Evolutionary conservation across 1,140 invertebrate species (phyloP).

Genomic region (Megalopta genalis): DNA sequence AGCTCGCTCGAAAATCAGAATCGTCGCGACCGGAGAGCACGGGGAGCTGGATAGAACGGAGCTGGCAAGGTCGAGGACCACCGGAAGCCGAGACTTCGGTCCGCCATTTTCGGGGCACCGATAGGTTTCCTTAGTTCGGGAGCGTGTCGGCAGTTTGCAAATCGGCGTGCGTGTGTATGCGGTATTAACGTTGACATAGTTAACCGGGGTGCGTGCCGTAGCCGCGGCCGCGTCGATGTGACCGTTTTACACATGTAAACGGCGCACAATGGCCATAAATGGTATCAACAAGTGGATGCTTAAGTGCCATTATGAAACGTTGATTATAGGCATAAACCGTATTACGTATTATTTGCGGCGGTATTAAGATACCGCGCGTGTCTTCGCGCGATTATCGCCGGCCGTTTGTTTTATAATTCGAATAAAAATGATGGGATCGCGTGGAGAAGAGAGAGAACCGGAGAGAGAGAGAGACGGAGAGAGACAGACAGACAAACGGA

Average conservation of each 20-base stretch:
- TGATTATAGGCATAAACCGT: constrained; percentile 70
- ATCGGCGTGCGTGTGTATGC: constrained; percentile 55
- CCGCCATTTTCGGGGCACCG: not conserved
- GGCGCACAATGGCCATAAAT: constrained; percentile 65
- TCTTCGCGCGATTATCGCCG: constrained; percentile 57
- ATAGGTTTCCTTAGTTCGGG: not conserved
- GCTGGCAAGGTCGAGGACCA: too few relatives aligned
- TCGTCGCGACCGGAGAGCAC: too few relatives aligned
- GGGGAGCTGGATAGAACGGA: too few relatives aligned
- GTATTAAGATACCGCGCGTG: constrained; percentile 60
- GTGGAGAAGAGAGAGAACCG: not conserved
- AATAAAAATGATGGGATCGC: constrained; percentile 14
- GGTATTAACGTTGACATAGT: constrained; percentile 63
- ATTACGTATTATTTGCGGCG: constrained; percentile 60
- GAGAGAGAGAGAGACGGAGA: not conserved
- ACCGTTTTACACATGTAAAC: constrained; percentile 64
- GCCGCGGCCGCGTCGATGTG: constrained; percentile 43
- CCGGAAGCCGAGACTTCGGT: too few relatives aligned
- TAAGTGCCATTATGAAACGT: constrained; percentile 71
- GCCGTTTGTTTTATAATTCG: constrained; percentile 50
- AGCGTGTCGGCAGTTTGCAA: constrained; percentile 48
- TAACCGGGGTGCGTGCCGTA: constrained; percentile 52
- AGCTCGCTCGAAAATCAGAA: too few relatives aligned
- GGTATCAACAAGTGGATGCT: constrained; percentile 75
- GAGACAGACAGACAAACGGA: not conserved